Base-by-base conservation (phyloP, 2,888 invertebrate species). In the Drosophila engyochracea region DNA sequence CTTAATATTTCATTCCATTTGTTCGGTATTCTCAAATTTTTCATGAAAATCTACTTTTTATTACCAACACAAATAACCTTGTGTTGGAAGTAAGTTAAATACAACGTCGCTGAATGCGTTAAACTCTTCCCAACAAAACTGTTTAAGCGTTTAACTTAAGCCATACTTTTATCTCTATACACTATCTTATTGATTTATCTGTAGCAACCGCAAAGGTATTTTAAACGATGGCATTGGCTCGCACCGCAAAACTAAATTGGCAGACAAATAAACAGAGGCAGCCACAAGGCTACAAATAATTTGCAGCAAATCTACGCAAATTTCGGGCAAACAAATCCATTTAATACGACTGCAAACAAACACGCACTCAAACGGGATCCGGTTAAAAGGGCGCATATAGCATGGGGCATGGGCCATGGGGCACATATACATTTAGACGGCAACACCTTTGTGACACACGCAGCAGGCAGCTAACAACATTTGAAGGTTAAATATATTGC, bases 401-500 rank as follows among this genome's bases (percentile, higher is more conserved):
- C 53, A 31, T 9, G 14, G 12, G 33, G 47, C 16, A 22, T 47
- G 47, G 14, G 47, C 7, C 47, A 47, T 25, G 25, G 25, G 47
- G 25, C 53, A 30, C 57, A 25, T 16, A 70, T 61, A 70, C 74
- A 78, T 68, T 67, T 81, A 62, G 66, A 51, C 33, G 66, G 70
- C 69, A 67, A 81, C 81, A 81, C 82, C 81, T 82, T 79, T 81
- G 82, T 60, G 82, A 82, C 82, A 79, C 68, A 78, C 79, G 69
- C 80, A 77, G 78, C 68, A 79, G 69, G 70, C 74, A 74, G 60
- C 78, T 41, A 78, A 69, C 81, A 79, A 76, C 71, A 70, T 86
- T 81, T 82, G 81, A 87, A 89, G 87, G 87, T 89, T 87, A 91
- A 88, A 91, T 87, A 91, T 85, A 88, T 88, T 81, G 78, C 63